Percentiles rank a stretch among this genome's conserved stretches.
Evolutionary conservation across 2,113 vertebrate species (phyloP).

Genomic region (Heterotilapia buettikoferi): DNA sequence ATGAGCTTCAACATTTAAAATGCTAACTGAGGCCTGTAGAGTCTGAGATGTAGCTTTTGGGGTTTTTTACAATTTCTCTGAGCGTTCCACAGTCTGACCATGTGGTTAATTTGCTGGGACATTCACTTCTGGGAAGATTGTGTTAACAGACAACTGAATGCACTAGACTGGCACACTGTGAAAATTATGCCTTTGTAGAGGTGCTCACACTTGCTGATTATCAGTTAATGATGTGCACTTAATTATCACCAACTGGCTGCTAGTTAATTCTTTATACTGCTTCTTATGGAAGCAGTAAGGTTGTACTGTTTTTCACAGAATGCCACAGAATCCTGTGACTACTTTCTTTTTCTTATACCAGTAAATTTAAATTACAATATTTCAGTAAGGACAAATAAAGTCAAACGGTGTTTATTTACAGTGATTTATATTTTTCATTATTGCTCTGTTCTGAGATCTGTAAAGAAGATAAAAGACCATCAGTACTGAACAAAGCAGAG

Average conservation of each 20-base stretch:
- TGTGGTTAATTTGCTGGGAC: not conserved
- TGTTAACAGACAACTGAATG: not conserved
- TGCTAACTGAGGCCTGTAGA: not conserved
- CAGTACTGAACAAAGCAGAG: accelerated
- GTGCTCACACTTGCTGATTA: not conserved
- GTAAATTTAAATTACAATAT: not conserved
- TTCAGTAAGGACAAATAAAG: not conserved
- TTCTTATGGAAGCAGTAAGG: not conserved
- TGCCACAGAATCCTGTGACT: not conserved
- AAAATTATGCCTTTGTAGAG: not conserved
- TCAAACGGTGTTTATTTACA: not conserved
- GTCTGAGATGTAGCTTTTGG: not conserved
- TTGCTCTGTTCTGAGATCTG: not conserved
- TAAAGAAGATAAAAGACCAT: not conserved
- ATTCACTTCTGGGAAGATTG: not conserved
- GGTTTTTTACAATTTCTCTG: accelerated
- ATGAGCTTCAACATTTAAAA: not conserved
- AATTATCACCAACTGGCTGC: not conserved
- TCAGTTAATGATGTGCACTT: not conserved
- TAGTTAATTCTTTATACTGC: not conserved
- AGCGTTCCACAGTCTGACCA: not conserved
- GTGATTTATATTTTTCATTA: not conserved
- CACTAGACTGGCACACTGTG: not conserved
- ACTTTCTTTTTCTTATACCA: not conserved
- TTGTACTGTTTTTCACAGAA: not conserved